phyloP scores from a whole-genome alignment of 2,113 vertebrate genomes.

The Cochlearius cochlearius region DNA sequence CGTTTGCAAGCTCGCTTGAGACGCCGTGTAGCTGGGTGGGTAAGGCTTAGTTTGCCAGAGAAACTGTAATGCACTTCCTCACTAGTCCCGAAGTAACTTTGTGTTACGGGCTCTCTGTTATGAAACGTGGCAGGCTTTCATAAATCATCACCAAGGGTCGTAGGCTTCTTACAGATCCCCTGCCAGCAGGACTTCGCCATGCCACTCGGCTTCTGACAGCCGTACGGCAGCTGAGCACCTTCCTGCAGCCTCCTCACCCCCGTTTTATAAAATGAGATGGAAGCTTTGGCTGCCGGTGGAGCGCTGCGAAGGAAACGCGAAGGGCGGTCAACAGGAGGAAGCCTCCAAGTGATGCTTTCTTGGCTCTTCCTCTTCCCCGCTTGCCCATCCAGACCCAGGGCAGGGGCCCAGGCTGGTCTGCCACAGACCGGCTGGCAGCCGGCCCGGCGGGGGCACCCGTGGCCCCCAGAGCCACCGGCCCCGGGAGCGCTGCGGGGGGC shows the following conservation, averaged over 20 bases:
- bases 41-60: not conserved
- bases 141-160: not conserved
- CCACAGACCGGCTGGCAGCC: not conserved
- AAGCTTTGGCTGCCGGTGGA: not conserved
- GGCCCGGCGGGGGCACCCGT: fast-evolving
- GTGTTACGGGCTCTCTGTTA: not conserved
- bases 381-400: not conserved
- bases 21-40: not conserved
- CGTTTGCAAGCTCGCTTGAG: not conserved
- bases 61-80: not conserved
- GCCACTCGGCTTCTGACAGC: not conserved
- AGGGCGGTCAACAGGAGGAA: not conserved
- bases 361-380: not conserved
- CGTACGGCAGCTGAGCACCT: not conserved
- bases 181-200: not conserved
- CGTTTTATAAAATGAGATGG: not conserved
- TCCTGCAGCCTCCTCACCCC: not conserved
- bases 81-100: not conserved
- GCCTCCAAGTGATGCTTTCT: not conserved
- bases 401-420: not conserved
- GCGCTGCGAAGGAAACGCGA: not conserved
- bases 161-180: not conserved
- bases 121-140: not conserved
- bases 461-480: not conserved
- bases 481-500: not conserved